phyloP scores from a whole-genome alignment of 2,888 invertebrate species.

The Himalopsyche tibetana region DNA sequence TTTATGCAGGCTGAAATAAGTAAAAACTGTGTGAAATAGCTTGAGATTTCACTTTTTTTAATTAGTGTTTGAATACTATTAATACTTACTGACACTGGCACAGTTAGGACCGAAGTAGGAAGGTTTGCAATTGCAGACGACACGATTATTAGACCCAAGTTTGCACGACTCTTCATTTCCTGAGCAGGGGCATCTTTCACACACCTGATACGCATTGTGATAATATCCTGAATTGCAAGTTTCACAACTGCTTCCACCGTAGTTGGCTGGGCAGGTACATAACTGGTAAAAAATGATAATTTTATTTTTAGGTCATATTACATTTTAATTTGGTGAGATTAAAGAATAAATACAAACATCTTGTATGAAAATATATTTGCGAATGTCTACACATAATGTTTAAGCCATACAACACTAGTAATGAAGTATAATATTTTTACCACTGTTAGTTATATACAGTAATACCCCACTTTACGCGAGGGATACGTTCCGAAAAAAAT shows the following conservation, averaged over 20 bases:
- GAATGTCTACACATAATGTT: too few species aligned
- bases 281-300: constrained; percentile 68
- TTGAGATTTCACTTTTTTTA: too few species aligned
- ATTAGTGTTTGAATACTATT: neutral
- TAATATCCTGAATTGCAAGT: constrained; percentile 84
- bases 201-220: constrained; percentile 80
- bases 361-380: too few species aligned
- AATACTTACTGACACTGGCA: constrained; percentile 76
- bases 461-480: too few species aligned
- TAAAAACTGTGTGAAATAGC: too few species aligned
- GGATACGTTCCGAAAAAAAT: too few species aligned
- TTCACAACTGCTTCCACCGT: constrained; percentile 90
- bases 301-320: neutral
- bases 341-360: too few species aligned
- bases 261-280: constrained; percentile 90
- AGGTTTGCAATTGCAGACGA: constrained; percentile 83
- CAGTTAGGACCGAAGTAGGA: constrained; percentile 85
- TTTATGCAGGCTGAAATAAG: too few species aligned
- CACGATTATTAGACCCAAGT: constrained; percentile 76
- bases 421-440: neutral
- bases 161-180: constrained; percentile 83
- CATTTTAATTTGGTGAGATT: neutral
- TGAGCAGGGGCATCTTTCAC: constrained; percentile 86
- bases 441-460: neutral
- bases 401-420: too few species aligned